Conservation (phyloP, 2,888 invertebrate genomes). For the Mythimna lalbum region DNA sequence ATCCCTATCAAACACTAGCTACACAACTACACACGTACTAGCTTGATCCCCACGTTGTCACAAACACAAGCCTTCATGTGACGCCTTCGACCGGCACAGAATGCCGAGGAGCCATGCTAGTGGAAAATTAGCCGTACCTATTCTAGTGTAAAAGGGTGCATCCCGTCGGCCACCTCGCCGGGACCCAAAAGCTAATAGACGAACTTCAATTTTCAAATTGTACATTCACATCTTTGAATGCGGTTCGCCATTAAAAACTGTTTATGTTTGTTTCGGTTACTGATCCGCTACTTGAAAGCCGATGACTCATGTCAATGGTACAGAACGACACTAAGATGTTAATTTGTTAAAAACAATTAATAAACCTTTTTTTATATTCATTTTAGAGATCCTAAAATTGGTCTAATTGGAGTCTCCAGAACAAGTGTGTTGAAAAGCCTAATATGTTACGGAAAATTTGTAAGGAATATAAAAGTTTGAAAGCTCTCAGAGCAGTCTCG, state of each 20-base stretch:
- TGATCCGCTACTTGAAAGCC: background rate
- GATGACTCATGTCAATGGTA: background rate
- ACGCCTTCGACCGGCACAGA: conserved; percentile 39
- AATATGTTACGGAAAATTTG: conserved; percentile 13
- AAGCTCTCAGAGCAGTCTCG: conserved; percentile 7
- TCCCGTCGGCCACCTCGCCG: conserved; percentile 29
- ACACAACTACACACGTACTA: conserved; percentile 25
- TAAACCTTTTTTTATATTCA: background rate
- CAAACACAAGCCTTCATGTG: conserved; percentile 41
- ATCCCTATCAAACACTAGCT: conserved; percentile 50
- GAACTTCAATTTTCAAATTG: conserved; percentile 22
- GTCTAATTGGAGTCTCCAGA: background rate
- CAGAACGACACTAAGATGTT: background rate
- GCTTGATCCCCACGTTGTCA: conserved; percentile 36
- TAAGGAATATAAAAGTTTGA: conserved; percentile 23
- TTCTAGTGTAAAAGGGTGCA: conserved; percentile 56
- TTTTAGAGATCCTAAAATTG: background rate
- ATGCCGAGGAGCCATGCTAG: conserved; percentile 47
- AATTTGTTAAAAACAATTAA: background rate
- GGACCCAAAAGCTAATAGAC: conserved; percentile 27
- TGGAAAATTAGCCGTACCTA: conserved; percentile 56
- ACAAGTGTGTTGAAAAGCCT: background rate
- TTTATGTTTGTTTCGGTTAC: background rate
- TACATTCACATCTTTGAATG: too few species aligned
- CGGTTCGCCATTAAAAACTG: background rate